Evolutionary conservation across 2,113 vertebrate genomes (phyloP), one percentile per base, ranked within the genome.

Genomic region (Orthonyx spaldingii): DNA sequence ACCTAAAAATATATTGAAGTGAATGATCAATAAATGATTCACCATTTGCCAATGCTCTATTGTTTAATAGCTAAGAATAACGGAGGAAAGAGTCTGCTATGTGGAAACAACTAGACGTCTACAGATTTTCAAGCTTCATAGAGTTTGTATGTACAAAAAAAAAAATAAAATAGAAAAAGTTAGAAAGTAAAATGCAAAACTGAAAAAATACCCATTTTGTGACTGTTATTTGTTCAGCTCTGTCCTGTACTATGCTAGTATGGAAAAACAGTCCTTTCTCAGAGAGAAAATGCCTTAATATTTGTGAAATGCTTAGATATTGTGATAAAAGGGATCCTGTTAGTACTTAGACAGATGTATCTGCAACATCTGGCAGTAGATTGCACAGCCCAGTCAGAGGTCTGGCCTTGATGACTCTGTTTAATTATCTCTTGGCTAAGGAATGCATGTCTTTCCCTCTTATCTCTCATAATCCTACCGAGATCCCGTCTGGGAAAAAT

Each of bases 341-440:
- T 95, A 97, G 71, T 94, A 80, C 81, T 83, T 79, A 93, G 93
- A 93, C 90, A 96, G 94, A 94, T 95, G 96, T 95, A 92, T 93
- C 88, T 97, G 95, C 66, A 97, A 97, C 92, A 96, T 96, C 93
- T 96, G 96, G 92, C 88, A 81, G 79, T 75, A 93, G 95, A 89
- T 84, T 95, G 95, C 92, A 94, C 77, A 90, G 46, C 96, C 89
- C 94, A 96, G 96, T 91, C 80, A 96, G 96, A 95, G 91, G 95
- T 95, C 96, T 97, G 95, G 89, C 90, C 93, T 95, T 96, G 96
- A 96, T 96, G 91, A 95, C 90, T 95, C 87, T 89, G 74, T 93
- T 96, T 95, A 97, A 94, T 96, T 96, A 96, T 96, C 81, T 95
- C 66, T 94, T 96, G 96, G 74, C 92, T 96, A 76, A 87, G 50